phyloP scores from a whole-genome alignment of 2,888 invertebrate species.

The Cantharis nigra region DNA sequence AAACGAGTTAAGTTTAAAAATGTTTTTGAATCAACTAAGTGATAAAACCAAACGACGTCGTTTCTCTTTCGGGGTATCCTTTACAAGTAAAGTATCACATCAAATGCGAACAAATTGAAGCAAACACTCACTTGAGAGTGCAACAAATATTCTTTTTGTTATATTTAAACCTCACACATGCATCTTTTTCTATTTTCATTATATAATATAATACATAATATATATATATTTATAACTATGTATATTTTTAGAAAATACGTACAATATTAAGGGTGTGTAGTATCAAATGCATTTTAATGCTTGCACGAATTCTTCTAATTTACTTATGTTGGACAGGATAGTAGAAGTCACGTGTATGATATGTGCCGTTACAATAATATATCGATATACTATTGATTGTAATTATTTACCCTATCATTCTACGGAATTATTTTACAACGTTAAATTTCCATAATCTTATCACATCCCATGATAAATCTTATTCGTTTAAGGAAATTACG shows the following conservation, averaged over 20 bases:
- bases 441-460: constrained; percentile 5
- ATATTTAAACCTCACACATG: constrained; percentile 26
- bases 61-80: constrained; percentile 12
- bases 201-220: constrained; percentile 10
- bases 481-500: background rate
- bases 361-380: constrained; percentile 45
- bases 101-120: constrained; percentile 54
- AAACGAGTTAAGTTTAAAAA: background rate
- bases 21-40: background rate
- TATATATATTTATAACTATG: constrained; percentile 38
- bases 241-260: constrained; percentile 53
- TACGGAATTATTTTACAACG: constrained; percentile 2
- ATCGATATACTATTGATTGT: constrained; percentile 4
- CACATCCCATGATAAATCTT: background rate
- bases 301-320: constrained; percentile 23
- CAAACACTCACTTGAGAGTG: constrained; percentile 33
- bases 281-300: constrained; percentile 45
- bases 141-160: constrained; percentile 36
- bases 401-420: background rate
- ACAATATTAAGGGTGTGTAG: constrained; percentile 48
- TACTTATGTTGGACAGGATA: constrained; percentile 53
- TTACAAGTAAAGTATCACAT: constrained; percentile 48
- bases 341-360: constrained; percentile 54
- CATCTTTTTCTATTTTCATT: constrained; percentile 6
- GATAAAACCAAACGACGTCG: constrained; percentile 18